Conservation (phyloP, 2,888 invertebrate species). For the Thereva unica region DNA sequence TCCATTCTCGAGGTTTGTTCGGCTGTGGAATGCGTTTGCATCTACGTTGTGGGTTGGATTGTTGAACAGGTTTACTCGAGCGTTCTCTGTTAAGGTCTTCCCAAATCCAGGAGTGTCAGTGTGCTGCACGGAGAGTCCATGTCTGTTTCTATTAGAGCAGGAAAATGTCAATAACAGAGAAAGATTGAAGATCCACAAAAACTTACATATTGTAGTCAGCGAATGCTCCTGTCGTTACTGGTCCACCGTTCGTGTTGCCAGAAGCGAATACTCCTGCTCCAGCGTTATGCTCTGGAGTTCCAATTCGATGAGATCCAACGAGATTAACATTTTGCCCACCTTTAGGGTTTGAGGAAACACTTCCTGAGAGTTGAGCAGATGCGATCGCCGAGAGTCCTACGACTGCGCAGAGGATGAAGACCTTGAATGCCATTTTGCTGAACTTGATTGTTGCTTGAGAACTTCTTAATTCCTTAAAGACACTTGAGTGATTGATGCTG, state of each 20-base stretch:
- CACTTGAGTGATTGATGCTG: no score
- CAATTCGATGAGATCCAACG: not conserved
- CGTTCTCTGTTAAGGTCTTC: constrained; percentile 44
- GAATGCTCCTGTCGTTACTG: constrained; percentile 15
- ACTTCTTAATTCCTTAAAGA: no score
- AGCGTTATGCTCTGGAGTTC: constrained; percentile 28
- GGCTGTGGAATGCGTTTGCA: constrained; percentile 46
- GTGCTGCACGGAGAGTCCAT: constrained; percentile 48
- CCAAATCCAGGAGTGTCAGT: constrained; percentile 45
- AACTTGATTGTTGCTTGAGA: no score
- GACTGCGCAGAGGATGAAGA: no score
- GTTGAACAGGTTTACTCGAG: constrained; percentile 47
- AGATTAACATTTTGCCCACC: constrained; percentile 20
- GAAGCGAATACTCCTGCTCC: constrained; percentile 20
- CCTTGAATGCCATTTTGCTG: no score
- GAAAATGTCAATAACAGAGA: not conserved
- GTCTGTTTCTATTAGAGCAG: constrained; percentile 46
- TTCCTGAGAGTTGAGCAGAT: constrained; percentile 32
- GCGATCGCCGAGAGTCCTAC: no score
- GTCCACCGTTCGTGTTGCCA: constrained; percentile 30
- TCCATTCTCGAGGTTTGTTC: constrained; percentile 48
- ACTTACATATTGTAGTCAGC: constrained; percentile 33
- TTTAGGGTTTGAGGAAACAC: constrained; percentile 15
- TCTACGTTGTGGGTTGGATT: constrained; percentile 44
- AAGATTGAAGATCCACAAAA: not conserved